Percentiles rank a stretch among this genome's conserved stretches.
Conservation (phyloP, 2,113 vertebrate genomes). For the Mirounga angustirostris region DNA sequence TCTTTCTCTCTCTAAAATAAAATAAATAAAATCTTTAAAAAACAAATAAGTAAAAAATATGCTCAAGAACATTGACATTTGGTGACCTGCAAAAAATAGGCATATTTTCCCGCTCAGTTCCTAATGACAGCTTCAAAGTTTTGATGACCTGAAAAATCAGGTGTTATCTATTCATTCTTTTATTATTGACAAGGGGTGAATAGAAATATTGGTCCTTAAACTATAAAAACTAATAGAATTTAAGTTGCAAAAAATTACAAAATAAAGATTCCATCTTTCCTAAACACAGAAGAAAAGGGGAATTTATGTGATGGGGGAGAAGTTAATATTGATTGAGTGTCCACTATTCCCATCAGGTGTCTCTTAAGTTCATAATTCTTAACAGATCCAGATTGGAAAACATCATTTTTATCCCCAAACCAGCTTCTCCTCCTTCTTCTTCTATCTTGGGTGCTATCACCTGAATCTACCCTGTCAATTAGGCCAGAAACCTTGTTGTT, state of each 20-base stretch:
- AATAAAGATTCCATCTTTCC: background rate
- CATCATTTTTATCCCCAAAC: background rate
- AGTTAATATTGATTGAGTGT: background rate
- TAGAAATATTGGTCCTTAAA: background rate
- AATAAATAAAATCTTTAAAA: background rate
- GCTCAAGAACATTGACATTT: background rate
- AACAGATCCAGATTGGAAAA: background rate
- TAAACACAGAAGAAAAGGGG: background rate
- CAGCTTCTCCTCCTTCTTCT: background rate
- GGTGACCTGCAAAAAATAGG: background rate
- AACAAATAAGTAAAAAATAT: background rate
- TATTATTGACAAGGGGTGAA: background rate
- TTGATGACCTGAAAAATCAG: slow-evolving; percentile 41
- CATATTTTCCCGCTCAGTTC: background rate
- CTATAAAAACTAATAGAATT: background rate
- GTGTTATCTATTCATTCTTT: background rate
- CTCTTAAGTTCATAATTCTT: background rate
- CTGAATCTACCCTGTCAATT: background rate
- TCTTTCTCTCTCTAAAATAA: background rate
- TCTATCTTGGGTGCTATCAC: background rate
- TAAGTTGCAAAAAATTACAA: slow-evolving; percentile 28
- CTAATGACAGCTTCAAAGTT: background rate
- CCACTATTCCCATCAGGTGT: background rate
- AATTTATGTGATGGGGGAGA: background rate
- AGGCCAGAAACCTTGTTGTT: background rate